Evolutionary conservation across 2,888 invertebrate genomes (phyloP), one percentile per base, ranked within the genome.

Genomic region (Tipula vernalis): DNA sequence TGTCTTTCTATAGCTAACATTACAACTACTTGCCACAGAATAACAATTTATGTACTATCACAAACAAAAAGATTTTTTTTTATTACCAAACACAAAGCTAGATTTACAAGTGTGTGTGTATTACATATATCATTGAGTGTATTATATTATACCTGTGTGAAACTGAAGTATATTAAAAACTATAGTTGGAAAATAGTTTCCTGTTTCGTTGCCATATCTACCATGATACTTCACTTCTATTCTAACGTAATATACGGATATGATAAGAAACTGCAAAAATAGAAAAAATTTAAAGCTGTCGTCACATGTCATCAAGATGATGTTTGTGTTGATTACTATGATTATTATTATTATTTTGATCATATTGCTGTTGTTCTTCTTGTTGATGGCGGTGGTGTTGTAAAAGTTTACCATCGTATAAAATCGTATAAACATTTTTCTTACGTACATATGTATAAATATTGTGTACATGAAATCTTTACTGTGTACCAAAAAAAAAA

Each of bases 281-380:
- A 71, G 28, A 51, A 51, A 51, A 15, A 15, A 15, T 51, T 51
- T 51, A 28, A 28, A 28, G 18, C 71, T 71, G 71, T 71, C 71
- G 71, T 71, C 71, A 28, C 71, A 71, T 71, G 71, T 71, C 71
- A 71, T 71, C 18, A 10, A 28, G 71, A 71, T 71, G 71, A 71
- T 71, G 71, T 71, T 71, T 71, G 71, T 71, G 71, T 71, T 71
- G 71, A 71, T 71, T 71, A 71, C 71, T 71, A 71, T 71, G 71
- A 71, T 71, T 28, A 71, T 71, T 71, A 71, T 71, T 51, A 51
- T 71, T 71, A 71, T 71, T 51, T 15, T 51, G 71, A 71, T 71
- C 28, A 71, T 71, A 71, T 71, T 71, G 71, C 71, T 51, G 51
- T 51, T 51, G 51, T 51, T 51, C 10, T 10, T 57, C 28, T 71